These are phyloP conservation scores for Scaptomyza parva DNA, from an alignment of 2,888 invertebrate genomes.

Conservation along the genomic window DNA sequence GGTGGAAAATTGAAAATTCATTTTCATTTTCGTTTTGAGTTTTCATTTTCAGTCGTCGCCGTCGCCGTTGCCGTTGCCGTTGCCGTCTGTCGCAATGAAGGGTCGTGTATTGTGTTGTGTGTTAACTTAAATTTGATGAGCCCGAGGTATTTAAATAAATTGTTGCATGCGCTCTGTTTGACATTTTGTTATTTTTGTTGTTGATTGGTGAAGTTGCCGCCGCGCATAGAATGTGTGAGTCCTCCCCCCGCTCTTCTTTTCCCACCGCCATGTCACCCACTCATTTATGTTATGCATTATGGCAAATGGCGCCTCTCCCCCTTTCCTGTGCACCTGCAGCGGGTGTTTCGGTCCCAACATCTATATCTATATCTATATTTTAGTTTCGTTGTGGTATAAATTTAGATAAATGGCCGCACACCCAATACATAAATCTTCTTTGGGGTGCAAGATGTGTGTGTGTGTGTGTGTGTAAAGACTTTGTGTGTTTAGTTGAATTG, in stretches of 20 bases:
- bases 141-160: conserved; percentile 80
- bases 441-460: conserved; percentile 21
- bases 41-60: conserved; percentile 45
- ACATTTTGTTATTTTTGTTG: conserved; percentile 79
- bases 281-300: conserved; percentile 44
- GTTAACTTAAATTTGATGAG: conserved; percentile 78
- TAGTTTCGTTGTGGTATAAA: conserved; percentile 36
- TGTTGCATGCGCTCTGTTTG: conserved; percentile 80
- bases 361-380: conserved; percentile 1
- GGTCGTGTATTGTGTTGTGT: conserved; percentile 21
- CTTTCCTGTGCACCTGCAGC: conserved; percentile 58
- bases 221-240: conserved; percentile 13
- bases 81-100: too few species aligned
- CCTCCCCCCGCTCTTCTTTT: background rate
- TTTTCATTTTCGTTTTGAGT: conserved; percentile 57
- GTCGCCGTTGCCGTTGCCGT: too few species aligned
- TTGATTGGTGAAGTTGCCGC: conserved; percentile 72
- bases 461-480: background rate
- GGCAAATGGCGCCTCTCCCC: conserved; percentile 48
- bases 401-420: conserved; percentile 58
- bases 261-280: conserved; percentile 41
- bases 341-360: conserved; percentile 1
- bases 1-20: conserved; percentile 82
- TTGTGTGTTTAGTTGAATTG: conserved; percentile 14
- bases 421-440: conserved; percentile 56